Base-by-base conservation (phyloP, 2,888 invertebrate species). In the Phania funesta region DNA sequence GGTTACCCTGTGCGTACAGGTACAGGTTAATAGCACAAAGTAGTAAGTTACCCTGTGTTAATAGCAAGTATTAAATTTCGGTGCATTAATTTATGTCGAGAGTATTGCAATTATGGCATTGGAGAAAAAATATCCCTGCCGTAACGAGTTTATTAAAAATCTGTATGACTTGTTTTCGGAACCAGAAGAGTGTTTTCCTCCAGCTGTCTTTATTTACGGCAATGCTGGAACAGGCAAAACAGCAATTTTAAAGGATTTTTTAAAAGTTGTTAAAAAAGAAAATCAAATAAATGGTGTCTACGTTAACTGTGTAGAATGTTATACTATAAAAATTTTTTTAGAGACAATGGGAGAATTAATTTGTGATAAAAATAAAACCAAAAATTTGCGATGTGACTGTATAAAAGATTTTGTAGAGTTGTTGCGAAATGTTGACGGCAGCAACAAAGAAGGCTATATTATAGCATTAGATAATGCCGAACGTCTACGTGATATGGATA, bases 181-280 rank as follows among this genome's bases (percentile, higher is more conserved):
- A 83, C 87, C 89, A 62, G 92, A 93, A 83, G 95, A 95, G 88
- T 92, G 93, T 20, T 92, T 95, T 87, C 94, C 95, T 20, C 92
- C 93, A 84, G 93, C 94, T 84, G 91, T 97, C 86, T 96, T 95
- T 91, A 86, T 97, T 68, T 95, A 94, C 89, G 97, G 97, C n/a
- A 95, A 95, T 88, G 94, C 96, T 85, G 95, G 95, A 9, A 95
- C 95, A 22, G 97, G 97, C 29, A 98, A 98, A 92, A 94, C 95
- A n/a, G 90, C 94, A 18, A 93, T 96, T 75, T 89, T 95, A 4
- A 92, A 92, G 67, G 91, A 93, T 9, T 90, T 96, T 11, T 89
- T 97, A 3, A 87, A 92, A 44, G 88, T 92, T 64, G 93, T 95
- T 9, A 89, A 96, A n/a, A 87, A 92, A 46, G 88, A 92, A 44